phyloP scores from a whole-genome alignment of 1,140 invertebrate species.

The Meloidogyne floridensis region DNA sequence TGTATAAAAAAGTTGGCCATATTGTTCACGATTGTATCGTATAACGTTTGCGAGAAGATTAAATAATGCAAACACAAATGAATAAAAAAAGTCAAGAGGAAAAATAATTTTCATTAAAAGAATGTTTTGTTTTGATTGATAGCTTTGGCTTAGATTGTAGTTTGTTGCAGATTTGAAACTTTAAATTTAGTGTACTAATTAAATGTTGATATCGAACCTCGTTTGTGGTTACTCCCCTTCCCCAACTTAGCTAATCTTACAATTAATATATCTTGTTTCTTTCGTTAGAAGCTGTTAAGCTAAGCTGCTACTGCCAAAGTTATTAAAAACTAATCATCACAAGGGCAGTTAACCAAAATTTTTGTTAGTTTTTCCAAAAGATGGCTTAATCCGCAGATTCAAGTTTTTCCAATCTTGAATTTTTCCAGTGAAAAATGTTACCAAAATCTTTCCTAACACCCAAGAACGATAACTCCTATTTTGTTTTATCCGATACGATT shows the following conservation, averaged over 20 bases:
- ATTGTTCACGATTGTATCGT: neutral
- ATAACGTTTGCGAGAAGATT: slow-evolving; percentile 21
- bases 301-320: too few species aligned
- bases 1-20: slow-evolving; percentile 12
- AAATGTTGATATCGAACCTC: too few species aligned
- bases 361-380: too few species aligned
- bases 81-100: slow-evolving; percentile 27
- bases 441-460: too few species aligned
- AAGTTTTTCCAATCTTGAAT: too few species aligned
- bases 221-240: neutral
- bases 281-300: too few species aligned
- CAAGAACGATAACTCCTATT: neutral
- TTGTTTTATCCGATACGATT: neutral
- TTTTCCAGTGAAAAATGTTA: too few species aligned
- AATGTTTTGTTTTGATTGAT: slow-evolving; percentile 27
- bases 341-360: too few species aligned
- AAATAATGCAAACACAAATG: slow-evolving; percentile 14
- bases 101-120: slow-evolving; percentile 27
- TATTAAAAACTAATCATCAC: too few species aligned
- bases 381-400: too few species aligned
- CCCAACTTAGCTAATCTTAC: neutral
- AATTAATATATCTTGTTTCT: too few species aligned
- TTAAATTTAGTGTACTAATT: neutral
- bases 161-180: slow-evolving; percentile 15
- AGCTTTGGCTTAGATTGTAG: slow-evolving; percentile 17